Percentiles rank a stretch among this genome's conserved stretches.
Conservation (phyloP, 2,888 invertebrate species). For the Pocota personata region DNA sequence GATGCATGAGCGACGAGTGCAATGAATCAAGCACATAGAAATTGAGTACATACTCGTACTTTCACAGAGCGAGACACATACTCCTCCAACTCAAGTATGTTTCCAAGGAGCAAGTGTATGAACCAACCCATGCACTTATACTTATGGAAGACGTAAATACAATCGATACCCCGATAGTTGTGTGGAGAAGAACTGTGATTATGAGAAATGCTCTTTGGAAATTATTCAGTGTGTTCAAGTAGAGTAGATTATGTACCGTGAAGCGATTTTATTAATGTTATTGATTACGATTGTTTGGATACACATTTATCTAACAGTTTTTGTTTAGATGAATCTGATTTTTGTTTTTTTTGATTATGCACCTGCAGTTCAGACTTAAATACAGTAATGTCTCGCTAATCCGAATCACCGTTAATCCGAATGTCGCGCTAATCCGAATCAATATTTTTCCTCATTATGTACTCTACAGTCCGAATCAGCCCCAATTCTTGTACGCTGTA, state of each 20-base stretch:
- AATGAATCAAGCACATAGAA: constrained; percentile 40
- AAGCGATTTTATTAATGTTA: neutral
- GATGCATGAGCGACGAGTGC: constrained; percentile 24
- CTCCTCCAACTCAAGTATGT: neutral
- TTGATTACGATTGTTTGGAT: neutral
- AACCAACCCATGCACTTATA: constrained; percentile 9
- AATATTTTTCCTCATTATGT: no score
- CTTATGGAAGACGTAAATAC: constrained; percentile 21
- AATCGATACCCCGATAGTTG: constrained; percentile 29
- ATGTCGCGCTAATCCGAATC: no score
- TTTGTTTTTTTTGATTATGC: no score
- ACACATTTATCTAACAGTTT: no score
- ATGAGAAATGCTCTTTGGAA: constrained; percentile 22
- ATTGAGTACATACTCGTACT: constrained; percentile 1
- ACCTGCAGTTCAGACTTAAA: no score
- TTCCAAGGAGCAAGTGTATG: constrained; percentile 19
- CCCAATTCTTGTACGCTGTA: no score
- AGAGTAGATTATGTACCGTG: neutral
- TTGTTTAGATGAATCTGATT: no score
- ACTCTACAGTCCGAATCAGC: no score
- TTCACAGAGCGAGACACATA: neutral
- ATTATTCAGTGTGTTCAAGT: neutral
- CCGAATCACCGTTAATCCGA: no score
- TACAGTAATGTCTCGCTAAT: no score
- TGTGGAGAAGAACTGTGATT: constrained; percentile 16